Base-by-base conservation (phyloP, 1,140 invertebrate genomes). In the Monochamus saltuarius region DNA sequence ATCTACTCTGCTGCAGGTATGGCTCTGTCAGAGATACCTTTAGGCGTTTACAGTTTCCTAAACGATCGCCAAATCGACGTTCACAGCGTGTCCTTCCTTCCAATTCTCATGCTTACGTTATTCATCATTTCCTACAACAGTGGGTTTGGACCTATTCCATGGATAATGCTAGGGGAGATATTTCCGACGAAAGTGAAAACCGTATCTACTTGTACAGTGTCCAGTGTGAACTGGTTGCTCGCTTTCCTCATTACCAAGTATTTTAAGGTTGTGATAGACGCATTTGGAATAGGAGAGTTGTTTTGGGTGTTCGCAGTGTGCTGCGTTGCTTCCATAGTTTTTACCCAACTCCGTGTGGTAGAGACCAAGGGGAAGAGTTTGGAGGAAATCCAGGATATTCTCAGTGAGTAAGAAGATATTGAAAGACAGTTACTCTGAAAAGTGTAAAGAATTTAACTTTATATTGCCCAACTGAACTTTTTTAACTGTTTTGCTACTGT, bases 121-220 rank as follows among this genome's bases (percentile, higher is more conserved):
- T 74, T 66, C 42, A 71, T 73, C 11, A 50, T 70, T n/a, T 56
- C 62, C 36, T 74, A 73, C 46, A 68, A 65, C 13, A 64, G 61
- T 45, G 89, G 89, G 1, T 87, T 91, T 66, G 91, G 91, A 0
- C 89, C 91, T 0, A 76, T 94, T 7, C 89, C 90, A 0, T 93
- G 91, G 90, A 83, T 90, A 1, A 83, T 95, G 29, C 86, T 92
- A 81, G 87, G 86, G 2, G 90, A 95, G 75, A 83, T 94, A 62
- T 90, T 93, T 65, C 85, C 91, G 1, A 79, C 85, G 0, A 84
- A 87, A 62, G 85, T 90, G 0, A 88, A 90, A 70, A 85, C 88
- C 0, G 76, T 84, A 4, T 90, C 89, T 1, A 87, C 87, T 1
- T 84, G 88, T 0, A 78, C 92, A 4, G 87, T 88, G 0, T 86